phyloP scores from a whole-genome alignment of 2,113 vertebrate genomes.

The Campylomormyrus tamandua region DNA sequence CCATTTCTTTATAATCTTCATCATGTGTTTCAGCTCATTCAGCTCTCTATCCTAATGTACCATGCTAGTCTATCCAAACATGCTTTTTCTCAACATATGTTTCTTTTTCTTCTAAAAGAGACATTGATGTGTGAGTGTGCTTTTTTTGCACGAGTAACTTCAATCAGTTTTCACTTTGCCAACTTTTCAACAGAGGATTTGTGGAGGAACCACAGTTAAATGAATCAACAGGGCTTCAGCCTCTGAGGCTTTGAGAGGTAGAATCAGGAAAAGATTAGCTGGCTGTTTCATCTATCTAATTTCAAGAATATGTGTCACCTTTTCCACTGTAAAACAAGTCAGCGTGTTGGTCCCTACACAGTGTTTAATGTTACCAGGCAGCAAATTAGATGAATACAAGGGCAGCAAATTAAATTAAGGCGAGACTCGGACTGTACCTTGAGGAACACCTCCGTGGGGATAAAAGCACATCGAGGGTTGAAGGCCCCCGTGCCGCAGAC shows the following conservation, averaged over 20 bases:
- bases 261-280: not conserved
- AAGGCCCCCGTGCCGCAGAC: constrained; percentile 69
- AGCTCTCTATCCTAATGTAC: not conserved
- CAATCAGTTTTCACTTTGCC: not conserved
- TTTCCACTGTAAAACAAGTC: not conserved
- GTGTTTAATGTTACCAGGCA: not conserved
- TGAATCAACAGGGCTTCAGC: not conserved
- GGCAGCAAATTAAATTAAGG: not conserved
- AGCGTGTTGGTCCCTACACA: not conserved
- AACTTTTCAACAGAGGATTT: not conserved
- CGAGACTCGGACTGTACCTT: constrained; percentile 44
- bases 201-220: not conserved
- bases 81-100: not conserved
- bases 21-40: not conserved
- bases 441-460: constrained; percentile 54
- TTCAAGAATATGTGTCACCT: not conserved
- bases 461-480: constrained; percentile 65
- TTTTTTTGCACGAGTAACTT: not conserved
- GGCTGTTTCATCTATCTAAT: not conserved
- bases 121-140: not conserved
- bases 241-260: not conserved
- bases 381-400: not conserved
- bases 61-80: not conserved
- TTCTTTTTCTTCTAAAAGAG: not conserved
- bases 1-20: not conserved